Evolutionary conservation across 1,140 invertebrate genomes (phyloP), one percentile per base, ranked within the genome.

Genomic region (Aphelenchoides fujianensis): DNA sequence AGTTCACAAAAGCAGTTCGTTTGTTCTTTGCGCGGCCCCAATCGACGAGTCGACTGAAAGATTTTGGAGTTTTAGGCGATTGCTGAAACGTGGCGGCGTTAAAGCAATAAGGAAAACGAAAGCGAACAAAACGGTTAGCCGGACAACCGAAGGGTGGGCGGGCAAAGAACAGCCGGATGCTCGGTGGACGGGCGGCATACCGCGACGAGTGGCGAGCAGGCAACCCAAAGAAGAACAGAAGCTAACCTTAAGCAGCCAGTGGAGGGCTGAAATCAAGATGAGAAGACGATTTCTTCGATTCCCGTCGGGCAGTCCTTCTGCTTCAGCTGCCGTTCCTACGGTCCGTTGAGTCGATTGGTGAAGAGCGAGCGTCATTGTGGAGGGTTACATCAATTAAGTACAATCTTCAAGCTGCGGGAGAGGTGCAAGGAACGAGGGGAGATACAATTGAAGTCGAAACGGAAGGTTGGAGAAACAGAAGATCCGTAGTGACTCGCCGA

Each of bases 391-490:
- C 41, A 48, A 48, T 16, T 48, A 16, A 48, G 41, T 48, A 23
- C 41, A 48, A 48, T 16, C 41, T n/a, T 48, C 41, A 48, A 48
- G 23, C 23, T 48, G 41, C 41, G 12, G 23, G 23, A 12, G 23
- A 48, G 12, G 23, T 48, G 41, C 23, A 48, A 48, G 41, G 12
- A 48, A 48, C 41, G 23, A n/a, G n/a, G n/a, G n/a, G n/a, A n/a
- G n/a, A n/a, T n/a, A n/a, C n/a, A n/a, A n/a, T n/a, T n/a, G n/a
- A n/a, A n/a, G n/a, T n/a, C n/a, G n/a, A n/a, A n/a, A n/a, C n/a
- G n/a, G n/a, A n/a, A n/a, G n/a, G n/a, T n/a, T 48, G 41, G 23
- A 48, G 23, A 48, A 23, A 48, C 41, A 48, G 55, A 59, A 59
- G 55, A 59, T 7, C 12, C 5, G 19, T 7, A 5, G 12, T 7